Percentiles rank a stretch among this genome's conserved stretches.
Conservation (phyloP, 2,113 vertebrate species). For the Aptenodytes forsteri region DNA sequence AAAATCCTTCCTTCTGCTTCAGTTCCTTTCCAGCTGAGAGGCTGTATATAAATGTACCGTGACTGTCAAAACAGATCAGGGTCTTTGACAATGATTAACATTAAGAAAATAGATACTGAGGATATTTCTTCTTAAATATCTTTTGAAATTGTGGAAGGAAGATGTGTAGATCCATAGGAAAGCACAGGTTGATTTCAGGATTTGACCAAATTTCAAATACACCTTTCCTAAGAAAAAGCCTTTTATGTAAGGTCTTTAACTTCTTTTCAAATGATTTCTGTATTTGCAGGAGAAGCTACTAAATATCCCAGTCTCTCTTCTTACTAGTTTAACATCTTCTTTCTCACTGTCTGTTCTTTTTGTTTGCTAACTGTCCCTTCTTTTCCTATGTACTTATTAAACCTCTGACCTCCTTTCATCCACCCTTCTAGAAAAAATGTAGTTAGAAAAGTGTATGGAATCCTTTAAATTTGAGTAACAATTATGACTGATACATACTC, state of each 20-base stretch:
- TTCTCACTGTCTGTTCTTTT: neutral
- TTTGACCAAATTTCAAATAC: neutral
- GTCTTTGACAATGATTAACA: neutral
- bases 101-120: neutral
- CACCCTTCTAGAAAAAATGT: neutral
- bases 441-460: neutral
- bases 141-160: neutral
- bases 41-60: neutral
- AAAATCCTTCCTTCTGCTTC: slow-evolving; percentile 14
- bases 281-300: neutral
- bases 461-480: neutral
- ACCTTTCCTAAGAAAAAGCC: neutral
- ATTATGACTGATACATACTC: neutral
- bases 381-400: neutral
- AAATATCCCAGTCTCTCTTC: neutral
- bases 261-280: neutral
- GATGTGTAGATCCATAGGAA: neutral
- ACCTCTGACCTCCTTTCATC: neutral
- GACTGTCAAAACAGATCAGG: neutral
- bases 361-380: neutral
- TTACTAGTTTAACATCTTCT: neutral
- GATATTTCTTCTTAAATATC: neutral
- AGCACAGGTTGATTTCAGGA: neutral
- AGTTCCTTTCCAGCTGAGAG: neutral
- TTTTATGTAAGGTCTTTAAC: neutral